Evolutionary conservation across 2,888 invertebrate genomes (phyloP), one percentile per base, ranked within the genome.

Genomic region (Tenodera sinensis): DNA sequence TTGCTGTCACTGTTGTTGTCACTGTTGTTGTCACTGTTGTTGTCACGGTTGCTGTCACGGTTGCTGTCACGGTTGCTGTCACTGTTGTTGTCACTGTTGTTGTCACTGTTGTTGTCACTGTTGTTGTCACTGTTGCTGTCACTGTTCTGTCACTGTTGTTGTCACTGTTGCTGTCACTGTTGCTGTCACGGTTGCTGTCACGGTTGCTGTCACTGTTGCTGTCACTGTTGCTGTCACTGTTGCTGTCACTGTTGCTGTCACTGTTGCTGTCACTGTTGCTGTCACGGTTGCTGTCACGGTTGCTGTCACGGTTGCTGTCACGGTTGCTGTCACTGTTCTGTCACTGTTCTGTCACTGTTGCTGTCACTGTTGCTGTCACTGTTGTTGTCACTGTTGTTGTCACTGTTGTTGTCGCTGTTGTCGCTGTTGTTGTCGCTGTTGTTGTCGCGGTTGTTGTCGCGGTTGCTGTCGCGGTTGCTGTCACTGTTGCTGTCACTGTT

Each of bases 401-500:
- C 71, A 25, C 82, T 30, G 81, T 42, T 30, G 27, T 82, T 81
- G 81, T 54, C 42, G 25, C 85, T 84, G 9, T 42, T 34, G 47
- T 86, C 81, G 30, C 83, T 30, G 30, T 86, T 85, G 81, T 54
- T 27, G 15, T 42, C 28, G 6, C 83, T 34, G 25, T 83, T 28
- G 81, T 71, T 28, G 87, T n/a, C n/a, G n/a, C n/a, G n/a, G n/a
- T n/a, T n/a, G n/a, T n/a, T n/a, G n/a, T n/a, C n/a, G n/a, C n/a
- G 30, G 2, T 28, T 82, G 25, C 1, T 83, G n/a, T 25, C 88
- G 25, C 20, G 88, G 84, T 1, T 82, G n/a, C 47, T 89, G n/a
- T n/a, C 89, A 28, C 89, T 84, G 81, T 89, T 88, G 20, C 88
- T 84, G 27, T 88, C 89, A 20, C 84, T 54, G 88, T 89, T 82